These are phyloP conservation scores for Spilogale gracilis DNA, from an alignment of 2,113 vertebrate genomes.

Conservation along the genomic window DNA sequence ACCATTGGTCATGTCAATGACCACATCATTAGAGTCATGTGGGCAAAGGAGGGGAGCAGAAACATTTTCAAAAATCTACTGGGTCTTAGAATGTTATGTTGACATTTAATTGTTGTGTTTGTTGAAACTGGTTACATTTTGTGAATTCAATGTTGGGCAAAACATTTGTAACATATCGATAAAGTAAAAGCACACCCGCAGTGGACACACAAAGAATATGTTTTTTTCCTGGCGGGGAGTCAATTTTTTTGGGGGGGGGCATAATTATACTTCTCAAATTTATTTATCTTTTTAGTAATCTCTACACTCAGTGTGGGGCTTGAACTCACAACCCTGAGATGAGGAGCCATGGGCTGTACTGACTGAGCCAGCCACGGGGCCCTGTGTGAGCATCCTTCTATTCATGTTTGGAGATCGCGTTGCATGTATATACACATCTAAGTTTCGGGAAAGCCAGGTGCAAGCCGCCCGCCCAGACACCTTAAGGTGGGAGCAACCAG, in stretches of 20 bases:
- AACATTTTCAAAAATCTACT: not conserved
- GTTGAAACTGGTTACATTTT: slow-evolving; percentile 36
- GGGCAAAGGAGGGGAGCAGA: not conserved
- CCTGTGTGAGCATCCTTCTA: not conserved
- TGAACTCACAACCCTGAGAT: not conserved
- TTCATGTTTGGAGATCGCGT: not conserved
- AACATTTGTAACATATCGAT: not conserved
- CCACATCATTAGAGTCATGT: not conserved
- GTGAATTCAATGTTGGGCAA: not conserved
- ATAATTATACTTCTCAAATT: not conserved
- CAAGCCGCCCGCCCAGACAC: not conserved
- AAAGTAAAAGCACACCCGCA: not conserved
- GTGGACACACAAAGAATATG: not conserved
- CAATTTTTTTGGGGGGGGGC: not conserved
- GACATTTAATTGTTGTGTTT: slow-evolving; percentile 30
- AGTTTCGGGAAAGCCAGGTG: not conserved
- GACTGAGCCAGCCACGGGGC: not conserved
- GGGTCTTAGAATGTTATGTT: slow-evolving; percentile 43
- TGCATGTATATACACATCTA: not conserved
- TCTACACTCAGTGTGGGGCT: not conserved
- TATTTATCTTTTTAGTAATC: not conserved
- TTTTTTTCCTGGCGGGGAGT: not conserved
- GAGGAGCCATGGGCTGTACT: not conserved
- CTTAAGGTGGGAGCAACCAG: not conserved
- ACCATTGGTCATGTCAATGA: not conserved